These are phyloP conservation scores for Agapetus fuscipes DNA, from an alignment of 2,888 invertebrate genomes.

Conservation along the genomic window DNA sequence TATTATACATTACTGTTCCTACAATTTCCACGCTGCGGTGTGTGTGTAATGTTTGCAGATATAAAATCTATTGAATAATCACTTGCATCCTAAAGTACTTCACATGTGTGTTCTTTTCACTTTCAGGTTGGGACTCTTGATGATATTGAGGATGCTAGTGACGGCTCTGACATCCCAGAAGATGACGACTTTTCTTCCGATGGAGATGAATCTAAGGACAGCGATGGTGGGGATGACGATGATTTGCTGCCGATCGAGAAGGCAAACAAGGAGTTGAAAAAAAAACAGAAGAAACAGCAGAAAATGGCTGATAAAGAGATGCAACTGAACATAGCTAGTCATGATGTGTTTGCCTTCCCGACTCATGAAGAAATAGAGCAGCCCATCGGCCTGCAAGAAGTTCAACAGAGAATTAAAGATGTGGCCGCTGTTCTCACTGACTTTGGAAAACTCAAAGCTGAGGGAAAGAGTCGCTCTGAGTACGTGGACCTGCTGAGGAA, in stretches of 20 bases:
- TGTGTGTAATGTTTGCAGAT: too few species aligned
- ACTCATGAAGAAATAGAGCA: slow-evolving; percentile 63
- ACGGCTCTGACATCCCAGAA: slow-evolving; percentile 35
- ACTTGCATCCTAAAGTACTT: too few species aligned
- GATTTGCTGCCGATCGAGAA: slow-evolving; percentile 81
- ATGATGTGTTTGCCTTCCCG: slow-evolving; percentile 72
- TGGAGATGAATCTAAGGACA: slow-evolving; percentile 26
- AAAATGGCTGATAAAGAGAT: slow-evolving; percentile 72
- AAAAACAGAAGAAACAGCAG: slow-evolving; percentile 58
- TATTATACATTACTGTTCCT: too few species aligned
- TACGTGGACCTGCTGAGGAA: slow-evolving; percentile 69
- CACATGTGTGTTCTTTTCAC: too few species aligned
- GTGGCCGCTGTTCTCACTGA: slow-evolving; percentile 69
- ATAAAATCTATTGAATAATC: too few species aligned
- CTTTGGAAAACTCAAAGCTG: slow-evolving; percentile 60
- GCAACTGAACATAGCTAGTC: slow-evolving; percentile 66
- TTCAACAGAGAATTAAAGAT: slow-evolving; percentile 86
- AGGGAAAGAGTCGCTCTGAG: slow-evolving; percentile 64
- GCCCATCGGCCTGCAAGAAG: slow-evolving; percentile 65
- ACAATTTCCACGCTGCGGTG: too few species aligned
- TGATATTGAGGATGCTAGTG: slow-evolving; percentile 39
- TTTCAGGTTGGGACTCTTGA: slow-evolving; percentile 41
- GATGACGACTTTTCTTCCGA: slow-evolving; percentile 31
- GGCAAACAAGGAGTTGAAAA: slow-evolving; percentile 65
- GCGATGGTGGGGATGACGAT: slow-evolving; percentile 37